Base-by-base conservation (phyloP, 2,113 vertebrate species). In the Sebastes fasciatus region DNA sequence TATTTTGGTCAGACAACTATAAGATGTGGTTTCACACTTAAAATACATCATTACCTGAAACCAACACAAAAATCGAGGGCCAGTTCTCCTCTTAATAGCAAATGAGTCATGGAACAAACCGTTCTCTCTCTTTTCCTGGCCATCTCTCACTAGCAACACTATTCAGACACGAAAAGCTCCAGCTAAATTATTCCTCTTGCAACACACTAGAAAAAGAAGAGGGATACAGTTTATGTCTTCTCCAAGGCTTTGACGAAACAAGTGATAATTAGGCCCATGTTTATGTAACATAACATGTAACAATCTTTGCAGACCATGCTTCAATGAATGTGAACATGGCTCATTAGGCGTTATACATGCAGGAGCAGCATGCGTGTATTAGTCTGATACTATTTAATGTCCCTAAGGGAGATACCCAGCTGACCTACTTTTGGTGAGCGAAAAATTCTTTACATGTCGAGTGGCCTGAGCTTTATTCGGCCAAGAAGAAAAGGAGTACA, bases 361-460 rank as follows among this genome's bases (percentile, higher is more conserved):
- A 92, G 81, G 88, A 90, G 84, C 72, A 90, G 80, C 79, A 88
- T 90, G 82, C 1, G 63, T 84, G 89, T 78, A 74, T 77, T 79
- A 67, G 76, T 81, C 86, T 79, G 86, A 86, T 88, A 90, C 80
- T 69, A 89, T 87, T 92, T 88, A 84, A 93, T 92, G 91, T 90
- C 93, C 93, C 84, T 45, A 26, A 86, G 94, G 90, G 86, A 94
- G 86, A 93, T 85, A 91, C 86, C 83, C 91, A 91, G 89, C 88
- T 95, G 95, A 96, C 95, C 95, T 95, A 96, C 92, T 95, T 96
- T 92, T 84, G 76, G 82, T 63, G 74, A 86, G 91, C 87, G 34
- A 34, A 92, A 92, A 89, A 92, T 81, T 91, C 75, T 94, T 91
- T 80, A 93, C 80, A 89, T 88, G 84, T 88, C n/a, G 66, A 88